Conservation (phyloP, 2,113 vertebrate species). For the Formicarius rufipectus region DNA sequence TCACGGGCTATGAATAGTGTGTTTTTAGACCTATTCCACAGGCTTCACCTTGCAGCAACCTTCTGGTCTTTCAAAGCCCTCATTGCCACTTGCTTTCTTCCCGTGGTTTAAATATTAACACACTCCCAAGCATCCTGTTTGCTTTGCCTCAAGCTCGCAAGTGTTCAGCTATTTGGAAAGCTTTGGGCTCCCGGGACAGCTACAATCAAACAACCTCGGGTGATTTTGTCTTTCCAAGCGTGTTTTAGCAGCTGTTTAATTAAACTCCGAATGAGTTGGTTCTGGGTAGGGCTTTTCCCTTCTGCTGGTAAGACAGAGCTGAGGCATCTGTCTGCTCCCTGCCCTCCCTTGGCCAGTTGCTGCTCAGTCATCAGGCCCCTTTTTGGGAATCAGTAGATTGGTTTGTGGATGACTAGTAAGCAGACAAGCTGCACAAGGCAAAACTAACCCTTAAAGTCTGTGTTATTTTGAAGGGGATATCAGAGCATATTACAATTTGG, state of each 20-base stretch:
- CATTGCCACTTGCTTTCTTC: constrained; percentile 13
- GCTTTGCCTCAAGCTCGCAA: constrained; percentile 22
- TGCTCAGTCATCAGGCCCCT: rapidly evolving
- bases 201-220: constrained; percentile 16
- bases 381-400: neutral
- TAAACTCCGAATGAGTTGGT: constrained; percentile 12
- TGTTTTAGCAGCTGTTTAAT: constrained; percentile 52
- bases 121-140: constrained; percentile 24
- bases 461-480: neutral
- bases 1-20: constrained; percentile 12
- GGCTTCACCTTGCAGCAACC: constrained; percentile 23
- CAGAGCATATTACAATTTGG: neutral
- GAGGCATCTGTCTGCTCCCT: neutral
- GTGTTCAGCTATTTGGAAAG: neutral
- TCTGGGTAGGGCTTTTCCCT: constrained; percentile 26
- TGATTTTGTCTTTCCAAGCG: neutral
- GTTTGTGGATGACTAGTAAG: neutral
- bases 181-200: neutral
- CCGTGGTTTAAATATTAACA: constrained; percentile 38
- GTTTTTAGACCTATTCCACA: constrained; percentile 14
- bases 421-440: neutral
- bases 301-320: constrained; percentile 2
- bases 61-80: neutral
- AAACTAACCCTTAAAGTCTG: neutral
- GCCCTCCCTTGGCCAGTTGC: neutral